Base-by-base conservation (phyloP, 1,140 invertebrate genomes). In the Drosophila ogumai region DNA sequence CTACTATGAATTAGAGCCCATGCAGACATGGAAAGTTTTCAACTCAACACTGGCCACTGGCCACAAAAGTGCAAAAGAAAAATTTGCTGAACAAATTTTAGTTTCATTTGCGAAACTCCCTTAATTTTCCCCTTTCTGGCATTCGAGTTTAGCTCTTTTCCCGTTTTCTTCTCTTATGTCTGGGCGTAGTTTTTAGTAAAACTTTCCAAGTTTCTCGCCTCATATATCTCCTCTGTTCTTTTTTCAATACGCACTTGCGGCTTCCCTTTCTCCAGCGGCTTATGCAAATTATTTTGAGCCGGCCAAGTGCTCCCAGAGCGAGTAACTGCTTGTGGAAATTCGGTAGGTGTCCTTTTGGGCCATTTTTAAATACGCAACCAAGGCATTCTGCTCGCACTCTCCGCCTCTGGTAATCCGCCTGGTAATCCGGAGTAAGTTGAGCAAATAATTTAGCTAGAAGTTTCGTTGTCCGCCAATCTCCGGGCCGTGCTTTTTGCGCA, bases 61-160 rank as follows among this genome's bases (percentile, higher is more conserved):
- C 84, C 84, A 78, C 80, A 88, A 85, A 90, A 90, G 75, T 76
- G 85, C 71, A 74, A 65, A 85, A 60, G 63, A 56, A 86, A 90
- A 85, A 75, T 90, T 73, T 79, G 71, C 65, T 79, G 69, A 90
- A 65, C 81, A 90, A 90, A 81, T 90, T 90, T 73, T 72, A 60
- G 74, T 75, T 81, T 81, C 54, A 54, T 64, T 79, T 50, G 22
- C 54, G 25, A 47, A 63, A 52, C 56, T 77, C 36, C 47, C 50
- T 63, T 67, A 44, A 61, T 54, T 63, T 58, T 36, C 36, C 40
- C 25, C 34, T 63, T 58, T 63, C 47, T 66, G 31, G 31, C 38
- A 60, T 73, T 81, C 60, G 17, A 47, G 43, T 49, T 75, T 56
- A 50, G 32, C 32, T 63, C 43, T 55, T 78, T 63, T 76, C 50